These are phyloP conservation scores for Drosophila pseudotalamancana DNA, from an alignment of 2,888 invertebrate genomes.

Conservation along the genomic window DNA sequence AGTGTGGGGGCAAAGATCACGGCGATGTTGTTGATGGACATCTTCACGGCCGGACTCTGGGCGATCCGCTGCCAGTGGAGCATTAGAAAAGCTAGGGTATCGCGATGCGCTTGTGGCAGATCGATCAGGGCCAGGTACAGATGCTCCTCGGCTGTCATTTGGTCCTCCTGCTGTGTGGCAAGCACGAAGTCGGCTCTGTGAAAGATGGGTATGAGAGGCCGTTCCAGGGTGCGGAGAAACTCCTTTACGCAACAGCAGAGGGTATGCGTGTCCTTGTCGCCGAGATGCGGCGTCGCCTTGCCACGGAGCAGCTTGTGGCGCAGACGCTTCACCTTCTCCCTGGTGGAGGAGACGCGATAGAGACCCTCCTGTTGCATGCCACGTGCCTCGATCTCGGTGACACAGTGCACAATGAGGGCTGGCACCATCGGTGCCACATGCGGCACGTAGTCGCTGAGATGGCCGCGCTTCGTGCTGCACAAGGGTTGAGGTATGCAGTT, in stretches of 20 bases:
- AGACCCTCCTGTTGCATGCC: constrained; percentile 65
- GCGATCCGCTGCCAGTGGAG: constrained; percentile 71
- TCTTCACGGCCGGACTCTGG: constrained; percentile 55
- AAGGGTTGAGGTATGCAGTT: constrained; percentile 67
- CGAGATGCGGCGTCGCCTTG: constrained; percentile 58
- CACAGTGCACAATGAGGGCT: constrained; percentile 70
- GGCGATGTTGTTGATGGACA: constrained; percentile 60
- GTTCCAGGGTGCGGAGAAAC: constrained; percentile 55
- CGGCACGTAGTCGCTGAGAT: constrained; percentile 57
- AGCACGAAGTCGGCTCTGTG: constrained; percentile 45
- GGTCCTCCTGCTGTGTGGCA: constrained; percentile 47
- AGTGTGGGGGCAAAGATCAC: constrained; percentile 66
- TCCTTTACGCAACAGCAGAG: constrained; percentile 68
- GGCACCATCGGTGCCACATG: constrained; percentile 64
- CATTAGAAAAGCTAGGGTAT: constrained; percentile 64
- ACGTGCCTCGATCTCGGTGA: constrained; percentile 65
- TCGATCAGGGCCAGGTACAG: constrained; percentile 49
- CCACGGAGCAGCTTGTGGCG: constrained; percentile 62
- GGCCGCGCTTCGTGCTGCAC: constrained; percentile 40
- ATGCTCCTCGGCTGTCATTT: constrained; percentile 48
- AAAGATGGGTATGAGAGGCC: constrained; percentile 57
- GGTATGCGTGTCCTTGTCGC: constrained; percentile 64
- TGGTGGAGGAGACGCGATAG: constrained; percentile 67
- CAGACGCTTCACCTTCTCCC: constrained; percentile 64
- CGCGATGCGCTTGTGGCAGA: constrained; percentile 55